A percentile compares a stretch with the other conserved stretches of the same genome.
Conservation (phyloP, 2,888 invertebrate genomes). For the Caenorhabditis japonica region DNA sequence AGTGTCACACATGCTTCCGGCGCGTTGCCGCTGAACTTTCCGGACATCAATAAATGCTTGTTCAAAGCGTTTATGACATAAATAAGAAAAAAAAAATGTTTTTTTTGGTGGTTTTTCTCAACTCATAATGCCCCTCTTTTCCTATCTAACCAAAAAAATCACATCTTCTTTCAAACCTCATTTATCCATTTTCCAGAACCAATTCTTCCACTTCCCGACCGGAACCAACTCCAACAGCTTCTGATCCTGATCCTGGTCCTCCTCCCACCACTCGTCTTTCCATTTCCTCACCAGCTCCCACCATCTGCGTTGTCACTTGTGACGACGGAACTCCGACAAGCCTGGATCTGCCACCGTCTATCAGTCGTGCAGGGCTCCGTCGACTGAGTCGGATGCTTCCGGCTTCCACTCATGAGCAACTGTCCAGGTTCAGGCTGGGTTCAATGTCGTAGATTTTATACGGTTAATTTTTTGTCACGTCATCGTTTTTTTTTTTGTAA, state of each 20-base stretch:
- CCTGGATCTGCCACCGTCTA: slow-evolving; percentile 32
- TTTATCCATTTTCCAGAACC: no score
- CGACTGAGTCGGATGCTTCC: slow-evolving; percentile 61
- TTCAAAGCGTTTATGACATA: no score
- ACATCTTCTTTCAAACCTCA: no score
- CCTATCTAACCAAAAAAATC: no score
- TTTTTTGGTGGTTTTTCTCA: no score
- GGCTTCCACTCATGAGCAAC: slow-evolving; percentile 49
- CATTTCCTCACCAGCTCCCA: slow-evolving; percentile 46
- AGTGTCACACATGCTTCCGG: no score
- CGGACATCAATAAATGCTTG: no score
- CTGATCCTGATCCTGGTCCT: slow-evolving; percentile 4
- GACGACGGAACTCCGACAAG: slow-evolving; percentile 35
- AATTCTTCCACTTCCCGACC: neutral
- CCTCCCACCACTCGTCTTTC: slow-evolving; percentile 32
- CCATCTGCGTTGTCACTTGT: slow-evolving; percentile 49
- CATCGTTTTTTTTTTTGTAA: no score
- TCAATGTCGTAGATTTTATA: slow-evolving; percentile 40
- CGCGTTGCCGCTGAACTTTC: no score
- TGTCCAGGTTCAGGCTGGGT: slow-evolving; percentile 42
- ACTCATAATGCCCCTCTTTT: no score
- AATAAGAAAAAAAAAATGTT: no score
- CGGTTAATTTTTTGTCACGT: no score
- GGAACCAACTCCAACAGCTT: neutral
- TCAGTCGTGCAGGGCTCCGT: slow-evolving; percentile 55